These are phyloP conservation scores for Neodiprion lecontei DNA, from an alignment of 1,140 invertebrate genomes.

Conservation along the genomic window DNA sequence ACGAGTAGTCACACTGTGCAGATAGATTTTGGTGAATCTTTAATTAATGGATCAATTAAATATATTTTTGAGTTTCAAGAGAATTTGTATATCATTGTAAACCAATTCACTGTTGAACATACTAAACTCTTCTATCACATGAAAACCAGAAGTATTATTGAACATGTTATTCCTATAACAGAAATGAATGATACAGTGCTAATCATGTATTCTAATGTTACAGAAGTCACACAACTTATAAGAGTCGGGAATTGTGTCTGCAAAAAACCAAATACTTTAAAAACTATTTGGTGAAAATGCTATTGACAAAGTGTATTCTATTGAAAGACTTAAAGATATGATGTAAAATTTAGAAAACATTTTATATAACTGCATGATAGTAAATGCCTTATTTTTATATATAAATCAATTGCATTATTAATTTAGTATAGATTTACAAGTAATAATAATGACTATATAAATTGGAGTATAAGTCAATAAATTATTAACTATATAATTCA, in stretches of 20 bases:
- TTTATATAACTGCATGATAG: no score
- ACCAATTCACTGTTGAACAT: conserved; percentile 25
- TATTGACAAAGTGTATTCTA: not conserved
- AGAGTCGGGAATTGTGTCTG: conserved; percentile 25
- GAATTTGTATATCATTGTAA: conserved; percentile 22
- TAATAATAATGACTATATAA: no score
- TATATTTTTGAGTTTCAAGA: conserved; percentile 24
- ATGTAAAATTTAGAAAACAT: no score
- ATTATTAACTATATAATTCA: no score
- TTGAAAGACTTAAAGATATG: no score
- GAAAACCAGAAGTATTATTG: conserved; percentile 17
- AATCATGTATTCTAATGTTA: conserved; percentile 13
- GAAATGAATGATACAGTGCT: conserved; percentile 7
- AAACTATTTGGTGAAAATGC: conserved; percentile 1
- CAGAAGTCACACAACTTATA: conserved; percentile 21
- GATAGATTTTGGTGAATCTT: conserved; percentile 16
- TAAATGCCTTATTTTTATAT: no score
- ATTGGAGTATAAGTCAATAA: no score
- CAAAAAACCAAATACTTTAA: conserved; percentile 21
- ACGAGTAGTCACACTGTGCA: conserved; percentile 31
- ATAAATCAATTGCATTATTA: no score
- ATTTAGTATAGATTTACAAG: no score
- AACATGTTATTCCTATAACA: conserved; percentile 24
- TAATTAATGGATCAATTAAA: conserved; percentile 26
- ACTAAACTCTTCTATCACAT: conserved; percentile 21